Evolutionary conservation across 2,113 vertebrate genomes (phyloP).

Genomic region (Catharus minimus): DNA sequence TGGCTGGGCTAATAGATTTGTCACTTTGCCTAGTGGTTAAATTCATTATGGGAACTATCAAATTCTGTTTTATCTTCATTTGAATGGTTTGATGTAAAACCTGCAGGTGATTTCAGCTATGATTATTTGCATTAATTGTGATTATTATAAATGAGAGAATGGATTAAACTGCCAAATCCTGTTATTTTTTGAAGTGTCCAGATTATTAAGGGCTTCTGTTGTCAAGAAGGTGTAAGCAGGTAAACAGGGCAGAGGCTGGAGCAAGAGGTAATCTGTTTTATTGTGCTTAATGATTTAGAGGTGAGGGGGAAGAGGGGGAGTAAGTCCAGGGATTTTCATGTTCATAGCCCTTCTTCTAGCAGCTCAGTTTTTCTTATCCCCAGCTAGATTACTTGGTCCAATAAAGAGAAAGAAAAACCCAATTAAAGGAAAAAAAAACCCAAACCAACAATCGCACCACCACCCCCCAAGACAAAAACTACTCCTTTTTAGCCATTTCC

Average conservation of each 20-base stretch:
- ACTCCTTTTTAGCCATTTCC: not conserved
- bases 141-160: not conserved
- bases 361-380: not conserved
- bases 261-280: not conserved
- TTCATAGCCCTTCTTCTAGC: not conserved
- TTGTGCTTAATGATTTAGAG: not conserved
- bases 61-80: not conserved
- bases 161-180: not conserved
- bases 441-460: fast-evolving
- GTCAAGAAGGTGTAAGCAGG: not conserved
- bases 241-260: not conserved
- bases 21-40: not conserved
- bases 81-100: not conserved
- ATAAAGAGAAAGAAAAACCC: not conserved
- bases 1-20: not conserved
- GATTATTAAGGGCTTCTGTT: not conserved
- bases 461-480: not conserved
- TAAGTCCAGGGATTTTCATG: not conserved
- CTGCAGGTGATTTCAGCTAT: not conserved
- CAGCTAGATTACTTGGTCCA: not conserved
- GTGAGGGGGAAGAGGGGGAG: fast-evolving
- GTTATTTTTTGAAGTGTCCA: not conserved
- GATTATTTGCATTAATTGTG: not conserved
- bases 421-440: too few species aligned
- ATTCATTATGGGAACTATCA: not conserved